A percentile compares a stretch with the other conserved stretches of the same genome.
These are phyloP conservation scores for Cynodonichthys magdalenae DNA, from an alignment of 2,797 vertebrate species.

Conservation along the genomic window DNA sequence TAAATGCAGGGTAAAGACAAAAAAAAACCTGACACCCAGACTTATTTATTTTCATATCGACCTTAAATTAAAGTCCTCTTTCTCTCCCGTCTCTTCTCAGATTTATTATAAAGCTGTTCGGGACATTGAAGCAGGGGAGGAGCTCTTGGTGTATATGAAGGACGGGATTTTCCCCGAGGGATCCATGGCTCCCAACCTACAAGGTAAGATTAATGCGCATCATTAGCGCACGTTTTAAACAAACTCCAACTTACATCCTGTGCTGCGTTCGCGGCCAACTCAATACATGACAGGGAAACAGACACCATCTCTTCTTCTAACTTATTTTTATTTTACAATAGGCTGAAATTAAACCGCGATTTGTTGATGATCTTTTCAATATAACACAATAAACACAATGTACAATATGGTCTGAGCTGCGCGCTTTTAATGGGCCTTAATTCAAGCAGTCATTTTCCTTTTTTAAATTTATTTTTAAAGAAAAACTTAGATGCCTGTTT, in stretches of 20 bases:
- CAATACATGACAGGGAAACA: slow-evolving; percentile 1
- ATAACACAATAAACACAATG: too few species aligned
- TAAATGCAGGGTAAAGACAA: neutral
- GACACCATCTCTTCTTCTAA: too few species aligned
- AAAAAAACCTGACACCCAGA: slow-evolving; percentile 1
- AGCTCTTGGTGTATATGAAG: slow-evolving; percentile 95
- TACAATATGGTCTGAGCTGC: too few species aligned
- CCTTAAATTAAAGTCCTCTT: slow-evolving; percentile 45
- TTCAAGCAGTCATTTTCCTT: too few species aligned
- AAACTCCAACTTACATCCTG: slow-evolving; percentile 81
- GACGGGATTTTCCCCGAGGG: slow-evolving; percentile 92
- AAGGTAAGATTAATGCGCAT: slow-evolving; percentile 91
- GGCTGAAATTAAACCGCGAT: too few species aligned
- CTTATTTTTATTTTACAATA: too few species aligned
- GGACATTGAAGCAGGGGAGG: slow-evolving; percentile 95
- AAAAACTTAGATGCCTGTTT: too few species aligned
- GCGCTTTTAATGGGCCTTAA: too few species aligned
- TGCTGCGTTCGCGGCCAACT: slow-evolving; percentile 36
- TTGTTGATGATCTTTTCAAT: too few species aligned
- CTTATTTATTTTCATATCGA: slow-evolving; percentile 35
- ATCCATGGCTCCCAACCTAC: slow-evolving; percentile 91
- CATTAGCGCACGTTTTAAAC: slow-evolving; percentile 90
- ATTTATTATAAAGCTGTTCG: slow-evolving; percentile 97
- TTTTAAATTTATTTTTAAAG: too few species aligned
- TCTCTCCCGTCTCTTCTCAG: slow-evolving; percentile 68